Base-by-base conservation (phyloP, 2,113 vertebrate genomes). In the Cynopterus brachyotis region DNA sequence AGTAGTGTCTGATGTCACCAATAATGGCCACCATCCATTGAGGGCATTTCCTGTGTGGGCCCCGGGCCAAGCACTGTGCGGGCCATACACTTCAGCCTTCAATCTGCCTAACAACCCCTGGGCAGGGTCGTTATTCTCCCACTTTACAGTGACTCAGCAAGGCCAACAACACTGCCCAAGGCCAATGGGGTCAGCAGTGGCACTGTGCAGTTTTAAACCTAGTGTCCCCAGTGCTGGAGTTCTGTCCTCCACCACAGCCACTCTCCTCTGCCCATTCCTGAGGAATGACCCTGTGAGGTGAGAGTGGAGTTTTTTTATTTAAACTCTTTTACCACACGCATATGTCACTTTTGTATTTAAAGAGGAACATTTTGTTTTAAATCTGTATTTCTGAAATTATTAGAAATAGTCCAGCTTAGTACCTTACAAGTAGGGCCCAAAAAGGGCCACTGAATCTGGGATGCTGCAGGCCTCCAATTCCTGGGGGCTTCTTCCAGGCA, bases 321-420 rank as follows among this genome's bases (percentile, higher is more conserved):
- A 6, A 70, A 69, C 3, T 35, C 55, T 67, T 82, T 81, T 45
- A 32, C 16, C 35, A 42, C 16, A 32, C 55, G 30, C 20, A 37
- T 6, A 9, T 24, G 69, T 45, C 28, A 37, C 62, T 78, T 84
- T 55, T 89, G 45, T 76, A 69, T 17, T 69, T 42, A 92, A 87
- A 28, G 60, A 19, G 17, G 5, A 66, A 26, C 6, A 0, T 2
- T 37, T 47, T 69, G 75, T 59, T 16, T 26, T 26, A 32, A 82
- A 59, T 40, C 40, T 82, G 17, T 73, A 57, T 76, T 53, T 82
- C 22, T 83, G 40, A 69, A 89, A 76, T 67, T 30, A 59, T 82
- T 53, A 76, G 37, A 47, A 91, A 28, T 35, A 87, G 32, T 22
- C 40, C 59, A 59, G 19, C 26, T 53, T 53, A 47, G 53, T 53